Base-by-base conservation (phyloP, 1,140 invertebrate species). In the Drosophila tsacasi region DNA sequence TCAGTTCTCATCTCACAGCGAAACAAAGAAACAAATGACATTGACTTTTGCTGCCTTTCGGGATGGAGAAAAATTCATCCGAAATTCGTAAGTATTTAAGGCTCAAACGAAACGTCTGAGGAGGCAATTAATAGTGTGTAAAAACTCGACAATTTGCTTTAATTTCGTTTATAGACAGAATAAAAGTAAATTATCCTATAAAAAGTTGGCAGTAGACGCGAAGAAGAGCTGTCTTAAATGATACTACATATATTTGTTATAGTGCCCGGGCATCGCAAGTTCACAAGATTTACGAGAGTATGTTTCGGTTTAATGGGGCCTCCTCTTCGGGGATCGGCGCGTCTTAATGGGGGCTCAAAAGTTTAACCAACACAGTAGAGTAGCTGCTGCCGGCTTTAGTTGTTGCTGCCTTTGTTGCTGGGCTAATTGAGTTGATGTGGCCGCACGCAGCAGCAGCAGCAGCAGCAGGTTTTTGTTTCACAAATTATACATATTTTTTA, bases 391-490 rank as follows among this genome's bases (percentile, higher is more conserved):
- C 19, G 23, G 23, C 44, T 37, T 25, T 27, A 44, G 57, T 60
- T 66, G 37, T 67, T 47, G 67, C 47, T 72, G 69, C 17, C 15
- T 39, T 60, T 69, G 37, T 69, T 47, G 67, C 47, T 72, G 69
- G 44, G 66, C 23, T 73, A 73, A 73, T 73, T 73, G 69, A 73
- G 69, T 73, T 60, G 69, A 60, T 50, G 69, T 60, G 69, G 69
- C 69, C 68, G 68, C 50, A 50, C 47, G 47, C 49, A 52, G 49
- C 49, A 49, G 40, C 46, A 47, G 15, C 46, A 72, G 69, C 67
- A 72, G 65, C 49, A 73, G 69, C 69, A 73, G 69, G 69, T 73
- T 73, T 73, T 61, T 73, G 37, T 73, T 73, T 73, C 71, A 73
- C 67, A 73, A 73, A 73, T 73, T 73, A 72, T 73, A 72, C 63